Evolutionary conservation across 2,797 vertebrate genomes (phyloP), one percentile per base, ranked within the genome.

Genomic region (Enteromius paludinosus): DNA sequence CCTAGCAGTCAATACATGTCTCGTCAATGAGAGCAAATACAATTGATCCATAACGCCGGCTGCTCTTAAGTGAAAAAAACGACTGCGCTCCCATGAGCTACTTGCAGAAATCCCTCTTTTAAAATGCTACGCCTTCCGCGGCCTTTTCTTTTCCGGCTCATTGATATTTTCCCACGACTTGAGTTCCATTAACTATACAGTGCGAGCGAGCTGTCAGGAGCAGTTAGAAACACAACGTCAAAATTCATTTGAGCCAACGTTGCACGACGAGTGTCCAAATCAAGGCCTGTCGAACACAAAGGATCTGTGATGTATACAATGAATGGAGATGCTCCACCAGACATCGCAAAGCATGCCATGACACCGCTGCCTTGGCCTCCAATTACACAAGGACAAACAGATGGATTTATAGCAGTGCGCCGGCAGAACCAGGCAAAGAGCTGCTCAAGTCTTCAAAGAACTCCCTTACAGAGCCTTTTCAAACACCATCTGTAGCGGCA

Each of bases 361-460:
- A 76, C 64, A 81, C 47, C 52, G n/a, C 72, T 71, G 81, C 85
- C 54, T 83, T 86, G 85, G 72, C 85, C 79, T 78, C 64, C 66
- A 61, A 65, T 79, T 74, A 80, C 54, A 68, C 56, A 65, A 85
- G 84, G 84, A 68, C 73, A 89, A 89, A 90, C 93, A 94, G 94
- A 95, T 94, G 93, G 93, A 91, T 91, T 91, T 88, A 88, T 87
- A 90, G 84, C 71, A 75, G 86, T 87, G 89, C 85, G 89, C 90
- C 91, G 91, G 90, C 89, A 90, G 90, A 92, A 91, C 87, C 90
- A 92, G 90, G 83, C 91, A 89, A 89, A 86, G 92, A 92, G 90
- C 91, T 90, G 90, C 89, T 92, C 87, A 86, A 83, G 89, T 90
- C 93, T 93, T 94, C 93, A 94, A 93, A 94, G 93, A 75, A 65